Conservation (phyloP, 1,140 invertebrate genomes). For the Papilio glaucus region DNA sequence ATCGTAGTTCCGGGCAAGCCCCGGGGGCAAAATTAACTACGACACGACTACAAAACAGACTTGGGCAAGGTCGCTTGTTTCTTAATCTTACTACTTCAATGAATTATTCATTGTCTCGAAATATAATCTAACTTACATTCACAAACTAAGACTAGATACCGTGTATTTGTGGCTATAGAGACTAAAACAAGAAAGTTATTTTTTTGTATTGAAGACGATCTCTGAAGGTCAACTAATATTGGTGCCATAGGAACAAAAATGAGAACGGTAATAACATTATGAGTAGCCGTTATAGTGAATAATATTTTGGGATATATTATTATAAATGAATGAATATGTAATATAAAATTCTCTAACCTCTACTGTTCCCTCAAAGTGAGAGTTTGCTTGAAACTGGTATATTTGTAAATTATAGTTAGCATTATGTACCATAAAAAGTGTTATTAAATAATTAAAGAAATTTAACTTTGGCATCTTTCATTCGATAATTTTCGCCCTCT, state of each 20-base stretch:
- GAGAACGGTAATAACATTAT: too few species aligned
- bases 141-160: not conserved
- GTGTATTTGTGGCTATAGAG: not conserved
- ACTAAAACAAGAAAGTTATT: not conserved
- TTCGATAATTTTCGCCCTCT: too few species aligned
- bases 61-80: constrained; percentile 46
- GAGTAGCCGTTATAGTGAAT: too few species aligned
- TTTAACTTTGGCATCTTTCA: too few species aligned
- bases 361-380: too few species aligned
- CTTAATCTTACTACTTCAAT: constrained; percentile 48
- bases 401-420: too few species aligned
- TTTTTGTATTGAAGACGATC: not conserved
- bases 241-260: not conserved
- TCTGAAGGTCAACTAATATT: not conserved
- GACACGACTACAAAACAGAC: constrained; percentile 44
- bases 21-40: constrained; percentile 52
- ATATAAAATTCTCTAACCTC: too few species aligned
- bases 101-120: constrained; percentile 28
- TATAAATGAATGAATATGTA: too few species aligned
- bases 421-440: too few species aligned
- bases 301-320: too few species aligned
- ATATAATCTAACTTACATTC: constrained; percentile 27
- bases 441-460: too few species aligned
- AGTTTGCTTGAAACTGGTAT: too few species aligned
- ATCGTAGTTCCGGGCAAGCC: constrained; percentile 49